A percentile compares a stretch with the other conserved stretches of the same genome.
Evolutionary conservation across 2,888 invertebrate species (phyloP).

Genomic region (Cataglyphis altisquamis): DNA sequence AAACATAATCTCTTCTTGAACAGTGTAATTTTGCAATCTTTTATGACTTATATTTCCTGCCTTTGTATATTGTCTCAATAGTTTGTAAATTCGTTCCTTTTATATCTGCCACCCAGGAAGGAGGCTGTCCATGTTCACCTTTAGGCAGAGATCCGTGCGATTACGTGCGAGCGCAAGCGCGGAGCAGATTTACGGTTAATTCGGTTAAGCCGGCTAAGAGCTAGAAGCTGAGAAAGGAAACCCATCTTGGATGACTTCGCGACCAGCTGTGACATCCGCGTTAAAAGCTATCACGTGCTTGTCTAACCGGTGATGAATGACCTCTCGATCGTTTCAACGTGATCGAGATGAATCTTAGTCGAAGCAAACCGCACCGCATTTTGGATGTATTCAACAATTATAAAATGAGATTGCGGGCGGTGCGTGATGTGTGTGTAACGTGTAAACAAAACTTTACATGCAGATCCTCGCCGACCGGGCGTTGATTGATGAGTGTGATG

Average conservation of each 20-base stretch:
- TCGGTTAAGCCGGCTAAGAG: slow-evolving; percentile 66
- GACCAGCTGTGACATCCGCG: slow-evolving; percentile 36
- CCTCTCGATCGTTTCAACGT: slow-evolving; percentile 20
- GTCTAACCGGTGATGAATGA: slow-evolving; percentile 25
- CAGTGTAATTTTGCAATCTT: not conserved
- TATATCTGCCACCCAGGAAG: slow-evolving; percentile 19
- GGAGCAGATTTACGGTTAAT: slow-evolving; percentile 71
- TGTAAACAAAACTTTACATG: slow-evolving; percentile 89
- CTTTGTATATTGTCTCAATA: not conserved
- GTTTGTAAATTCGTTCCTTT: slow-evolving; percentile 34
- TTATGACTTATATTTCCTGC: not conserved
- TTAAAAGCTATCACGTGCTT: slow-evolving; percentile 49
- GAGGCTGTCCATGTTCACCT: slow-evolving; percentile 36
- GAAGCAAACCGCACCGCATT: slow-evolving; percentile 70
- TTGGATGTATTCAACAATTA: slow-evolving; percentile 56
- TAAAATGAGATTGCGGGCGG: slow-evolving; percentile 72
- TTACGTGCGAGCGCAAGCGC: slow-evolving; percentile 63
- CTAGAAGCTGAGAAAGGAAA: slow-evolving; percentile 74
- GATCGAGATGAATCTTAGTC: slow-evolving; percentile 41
- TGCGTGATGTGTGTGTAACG: slow-evolving; percentile 34
- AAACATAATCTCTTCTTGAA: not conserved
- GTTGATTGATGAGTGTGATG: slow-evolving; percentile 98
- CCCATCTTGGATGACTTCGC: slow-evolving; percentile 71
- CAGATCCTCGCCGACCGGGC: slow-evolving; percentile 97
- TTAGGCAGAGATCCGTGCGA: slow-evolving; percentile 42